Conservation (phyloP, 2,888 invertebrate genomes). For the Volucella inflata region DNA sequence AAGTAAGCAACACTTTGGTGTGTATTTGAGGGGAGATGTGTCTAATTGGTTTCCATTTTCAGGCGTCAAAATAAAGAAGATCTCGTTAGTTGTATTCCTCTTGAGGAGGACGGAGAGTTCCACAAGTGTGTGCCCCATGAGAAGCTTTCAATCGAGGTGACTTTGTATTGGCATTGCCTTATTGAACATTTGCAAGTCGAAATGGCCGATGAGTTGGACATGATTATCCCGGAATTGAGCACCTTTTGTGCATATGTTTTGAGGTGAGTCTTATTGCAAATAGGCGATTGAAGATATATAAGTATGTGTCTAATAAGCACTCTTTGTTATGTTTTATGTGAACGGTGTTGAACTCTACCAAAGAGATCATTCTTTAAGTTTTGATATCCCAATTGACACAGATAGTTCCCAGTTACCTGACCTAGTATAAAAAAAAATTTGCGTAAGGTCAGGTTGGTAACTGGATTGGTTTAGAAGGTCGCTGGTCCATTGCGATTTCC, state of each 20-base stretch:
- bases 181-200: constrained; percentile 84
- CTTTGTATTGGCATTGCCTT: constrained; percentile 87
- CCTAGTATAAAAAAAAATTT: too few relatives aligned
- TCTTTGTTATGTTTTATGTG: too few relatives aligned
- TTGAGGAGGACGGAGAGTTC: constrained; percentile 82
- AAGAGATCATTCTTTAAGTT: too few relatives aligned
- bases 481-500: too few relatives aligned
- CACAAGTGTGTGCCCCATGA: constrained; percentile 85
- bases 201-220: constrained; percentile 81
- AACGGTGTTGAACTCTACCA: too few relatives aligned
- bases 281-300: too few relatives aligned
- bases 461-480: too few relatives aligned
- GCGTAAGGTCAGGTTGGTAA: too few relatives aligned
- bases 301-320: too few relatives aligned
- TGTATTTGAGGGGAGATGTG: neutral
- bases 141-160: constrained; percentile 85
- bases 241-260: constrained; percentile 89
- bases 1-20: constrained; percentile 82
- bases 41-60: constrained; percentile 67
- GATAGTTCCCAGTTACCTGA: too few relatives aligned
- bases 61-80: constrained; percentile 82
- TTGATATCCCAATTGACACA: too few relatives aligned
- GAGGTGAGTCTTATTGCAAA: constrained; percentile 84
- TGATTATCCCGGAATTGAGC: constrained; percentile 87
- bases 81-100: constrained; percentile 83